These are phyloP conservation scores for Hyppa rectilinea DNA, from an alignment of 2,888 invertebrate genomes.

Conservation along the genomic window DNA sequence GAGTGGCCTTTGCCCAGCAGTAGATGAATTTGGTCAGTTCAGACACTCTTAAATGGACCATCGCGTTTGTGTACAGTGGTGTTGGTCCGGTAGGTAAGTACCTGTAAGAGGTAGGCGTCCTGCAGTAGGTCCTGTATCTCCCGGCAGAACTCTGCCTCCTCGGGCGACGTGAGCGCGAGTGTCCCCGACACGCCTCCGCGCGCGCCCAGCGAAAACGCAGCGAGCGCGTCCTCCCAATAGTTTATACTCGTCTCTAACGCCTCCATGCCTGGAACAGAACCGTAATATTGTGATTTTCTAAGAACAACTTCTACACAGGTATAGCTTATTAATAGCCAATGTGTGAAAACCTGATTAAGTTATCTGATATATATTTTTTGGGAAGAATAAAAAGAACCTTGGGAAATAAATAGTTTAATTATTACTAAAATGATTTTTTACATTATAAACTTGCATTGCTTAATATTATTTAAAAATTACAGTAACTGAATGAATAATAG, in stretches of 20 bases:
- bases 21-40: background rate
- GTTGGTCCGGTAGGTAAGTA: conserved; percentile 49
- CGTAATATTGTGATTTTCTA: background rate
- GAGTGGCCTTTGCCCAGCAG: background rate
- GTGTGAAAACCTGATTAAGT: background rate
- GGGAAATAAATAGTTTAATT: conserved; percentile 29
- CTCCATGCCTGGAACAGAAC: conserved; percentile 94
- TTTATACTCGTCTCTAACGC: conserved; percentile 97
- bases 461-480: background rate
- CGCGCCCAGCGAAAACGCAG: conserved; percentile 93
- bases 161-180: conserved; percentile 94
- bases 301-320: background rate
- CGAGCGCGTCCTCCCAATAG: conserved; percentile 98
- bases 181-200: conserved; percentile 90
- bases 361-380: background rate
- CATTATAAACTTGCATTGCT: conserved; percentile 10
- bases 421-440: background rate
- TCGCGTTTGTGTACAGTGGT: background rate
- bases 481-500: background rate
- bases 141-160: conserved; percentile 96
- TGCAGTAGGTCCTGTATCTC: conserved; percentile 96
- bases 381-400: conserved; percentile 5
- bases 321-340: background rate
- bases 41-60: background rate
- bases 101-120: conserved; percentile 94